Conservation (phyloP, 2,797 vertebrate genomes). For the Tangara arthus region DNA sequence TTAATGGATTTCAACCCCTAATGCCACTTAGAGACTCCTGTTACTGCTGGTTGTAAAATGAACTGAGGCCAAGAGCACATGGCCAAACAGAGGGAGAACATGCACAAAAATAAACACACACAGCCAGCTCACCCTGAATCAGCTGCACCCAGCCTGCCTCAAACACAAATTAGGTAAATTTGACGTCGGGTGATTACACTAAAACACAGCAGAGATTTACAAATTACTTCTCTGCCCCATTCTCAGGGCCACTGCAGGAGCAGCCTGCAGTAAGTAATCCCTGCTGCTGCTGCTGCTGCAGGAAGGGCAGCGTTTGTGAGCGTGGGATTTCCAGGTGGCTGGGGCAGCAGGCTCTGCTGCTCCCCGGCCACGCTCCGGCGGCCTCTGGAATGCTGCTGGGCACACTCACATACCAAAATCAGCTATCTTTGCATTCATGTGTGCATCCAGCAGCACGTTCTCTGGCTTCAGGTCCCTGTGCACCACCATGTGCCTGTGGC, state of each 20-base stretch:
- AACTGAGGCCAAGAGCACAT: background rate
- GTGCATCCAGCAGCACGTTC: conserved; percentile 94
- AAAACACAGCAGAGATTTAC: background rate
- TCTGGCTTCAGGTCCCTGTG: conserved; percentile 98
- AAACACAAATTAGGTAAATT: background rate
- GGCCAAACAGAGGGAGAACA: background rate
- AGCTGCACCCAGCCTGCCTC: background rate
- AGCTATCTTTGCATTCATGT: conserved; percentile 97
- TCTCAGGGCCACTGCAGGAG: background rate
- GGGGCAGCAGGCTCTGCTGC: conserved; percentile 7
- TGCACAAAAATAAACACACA: background rate
- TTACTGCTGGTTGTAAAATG: background rate
- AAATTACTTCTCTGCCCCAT: background rate
- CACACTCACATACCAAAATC: conserved; percentile 88
- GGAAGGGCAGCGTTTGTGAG: background rate
- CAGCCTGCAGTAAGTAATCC: background rate
- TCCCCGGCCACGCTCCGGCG: conserved; percentile 14
- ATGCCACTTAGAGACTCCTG: background rate
- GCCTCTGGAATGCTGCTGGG: conserved; percentile 24
- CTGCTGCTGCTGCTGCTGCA: background rate
- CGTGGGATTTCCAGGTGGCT: background rate
- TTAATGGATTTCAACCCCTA: background rate
- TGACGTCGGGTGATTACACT: background rate
- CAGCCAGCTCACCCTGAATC: background rate
- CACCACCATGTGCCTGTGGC: conserved; percentile 98